Conservation (phyloP, 2,797 vertebrate genomes). For the Alfaro cultratus region DNA sequence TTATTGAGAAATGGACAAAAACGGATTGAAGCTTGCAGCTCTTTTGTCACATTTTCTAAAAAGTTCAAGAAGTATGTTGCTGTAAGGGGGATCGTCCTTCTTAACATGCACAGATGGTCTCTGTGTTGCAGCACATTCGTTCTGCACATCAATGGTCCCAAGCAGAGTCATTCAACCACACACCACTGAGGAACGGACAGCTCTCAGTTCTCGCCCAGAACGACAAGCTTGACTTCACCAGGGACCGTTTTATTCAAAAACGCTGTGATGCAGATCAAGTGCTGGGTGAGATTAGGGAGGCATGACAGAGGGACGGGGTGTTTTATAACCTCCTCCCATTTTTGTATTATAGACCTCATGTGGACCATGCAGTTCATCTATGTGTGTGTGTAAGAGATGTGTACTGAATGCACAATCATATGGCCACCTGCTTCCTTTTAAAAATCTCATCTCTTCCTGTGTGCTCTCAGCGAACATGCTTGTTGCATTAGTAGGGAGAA, state of each 20-base stretch:
- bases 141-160: not conserved
- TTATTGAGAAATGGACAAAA: not conserved
- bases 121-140: not conserved
- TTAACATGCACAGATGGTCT: conserved; percentile 22
- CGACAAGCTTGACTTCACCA: conserved; percentile 27
- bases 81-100: not conserved
- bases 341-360: conserved; percentile 26
- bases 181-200: not conserved
- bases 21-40: not conserved
- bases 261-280: conserved; percentile 31
- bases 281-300: conserved; percentile 3
- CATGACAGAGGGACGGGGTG: conserved; percentile 37
- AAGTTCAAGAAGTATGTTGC: not conserved
- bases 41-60: not conserved
- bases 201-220: not conserved
- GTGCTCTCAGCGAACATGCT: conserved; percentile 57
- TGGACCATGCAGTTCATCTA: conserved; percentile 21
- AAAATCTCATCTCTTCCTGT: conserved; percentile 69
- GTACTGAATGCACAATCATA: conserved; percentile 55
- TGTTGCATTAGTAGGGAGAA: conserved; percentile 42
- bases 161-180: not conserved
- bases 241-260: conserved; percentile 27
- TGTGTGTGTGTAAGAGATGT: conserved; percentile 4
- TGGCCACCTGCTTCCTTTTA: conserved; percentile 64
- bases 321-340: conserved; percentile 45